These are phyloP conservation scores for Dreissena rostriformis DNA, from an alignment of 1,140 invertebrate species.

Conservation along the genomic window DNA sequence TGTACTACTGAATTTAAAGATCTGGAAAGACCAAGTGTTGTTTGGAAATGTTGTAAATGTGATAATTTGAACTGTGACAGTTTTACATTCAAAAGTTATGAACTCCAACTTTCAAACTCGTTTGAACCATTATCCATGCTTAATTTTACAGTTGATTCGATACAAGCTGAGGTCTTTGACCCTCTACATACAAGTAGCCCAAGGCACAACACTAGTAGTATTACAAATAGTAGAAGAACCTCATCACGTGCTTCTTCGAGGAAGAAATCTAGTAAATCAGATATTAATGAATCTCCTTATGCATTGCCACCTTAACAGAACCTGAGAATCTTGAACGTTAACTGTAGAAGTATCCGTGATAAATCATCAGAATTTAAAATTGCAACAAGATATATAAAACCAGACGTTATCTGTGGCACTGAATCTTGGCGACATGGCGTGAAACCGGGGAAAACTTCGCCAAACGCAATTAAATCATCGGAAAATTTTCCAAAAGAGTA, in stretches of 20 bases:
- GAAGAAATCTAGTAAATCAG: constrained; percentile 26
- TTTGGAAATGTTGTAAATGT: constrained; percentile 45
- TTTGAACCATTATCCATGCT: background rate
- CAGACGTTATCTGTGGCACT: constrained; percentile 42
- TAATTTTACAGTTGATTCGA: no score
- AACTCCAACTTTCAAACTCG: background rate
- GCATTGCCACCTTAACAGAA: constrained; percentile 11
- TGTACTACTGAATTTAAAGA: constrained; percentile 11
- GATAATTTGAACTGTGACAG: constrained; percentile 29
- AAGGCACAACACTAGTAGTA: background rate
- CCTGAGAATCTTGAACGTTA: constrained; percentile 39
- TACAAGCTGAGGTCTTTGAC: constrained; percentile 17
- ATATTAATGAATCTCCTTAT: constrained; percentile 16
- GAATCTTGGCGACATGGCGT: constrained; percentile 32
- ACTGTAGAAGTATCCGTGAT: constrained; percentile 24
- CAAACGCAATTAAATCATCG: constrained; percentile 43
- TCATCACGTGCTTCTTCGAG: background rate
- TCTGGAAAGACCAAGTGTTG: constrained; percentile 28
- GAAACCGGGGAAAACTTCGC: constrained; percentile 28
- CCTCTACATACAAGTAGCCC: background rate
- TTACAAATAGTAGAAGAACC: background rate
- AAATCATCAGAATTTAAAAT: constrained; percentile 44
- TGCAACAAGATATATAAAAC: constrained; percentile 28
- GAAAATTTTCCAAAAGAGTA: constrained; percentile 54
- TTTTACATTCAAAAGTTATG: constrained; percentile 31